phyloP scores from a whole-genome alignment of 2,797 vertebrate species.

The Gouania willdenowi region DNA sequence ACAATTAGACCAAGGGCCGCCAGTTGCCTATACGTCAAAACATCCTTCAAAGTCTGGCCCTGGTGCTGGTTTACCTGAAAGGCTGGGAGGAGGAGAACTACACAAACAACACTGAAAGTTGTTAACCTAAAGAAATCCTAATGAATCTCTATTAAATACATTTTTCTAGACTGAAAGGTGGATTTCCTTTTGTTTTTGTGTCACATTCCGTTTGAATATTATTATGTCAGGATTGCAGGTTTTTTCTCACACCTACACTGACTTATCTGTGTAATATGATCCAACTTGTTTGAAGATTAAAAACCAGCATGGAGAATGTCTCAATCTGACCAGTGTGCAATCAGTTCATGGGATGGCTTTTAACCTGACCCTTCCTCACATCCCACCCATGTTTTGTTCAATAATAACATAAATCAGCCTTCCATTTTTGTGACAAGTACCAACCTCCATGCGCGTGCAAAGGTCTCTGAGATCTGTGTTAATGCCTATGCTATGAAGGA shows the following conservation, averaged over 20 bases:
- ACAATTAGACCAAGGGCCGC: no score
- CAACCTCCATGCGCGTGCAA: slow-evolving; percentile 13
- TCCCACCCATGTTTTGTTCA: slow-evolving; percentile 32
- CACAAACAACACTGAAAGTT: slow-evolving; percentile 1
- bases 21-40: no score
- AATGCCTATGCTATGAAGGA: background rate
- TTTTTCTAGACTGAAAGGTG: background rate
- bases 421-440: no score
- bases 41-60: slow-evolving; percentile 27
- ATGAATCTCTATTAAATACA: background rate
- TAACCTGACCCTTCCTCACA: slow-evolving; percentile 32
- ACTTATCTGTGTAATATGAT: slow-evolving; percentile 57
- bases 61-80: slow-evolving; percentile 23
- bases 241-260: slow-evolving; percentile 27
- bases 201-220: slow-evolving; percentile 23
- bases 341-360: slow-evolving; percentile 37
- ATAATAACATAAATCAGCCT: no score
- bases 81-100: background rate
- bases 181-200: background rate
- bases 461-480: no score
- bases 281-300: slow-evolving; percentile 52
- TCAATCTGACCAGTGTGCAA: slow-evolving; percentile 10
- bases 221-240: slow-evolving; percentile 39
- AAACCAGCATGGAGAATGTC: slow-evolving; percentile 21
- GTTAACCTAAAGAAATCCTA: no score